Evolutionary conservation across 2,888 invertebrate genomes (phyloP), one percentile per base, ranked within the genome.

Genomic region (Trichogramma dendrolimi): DNA sequence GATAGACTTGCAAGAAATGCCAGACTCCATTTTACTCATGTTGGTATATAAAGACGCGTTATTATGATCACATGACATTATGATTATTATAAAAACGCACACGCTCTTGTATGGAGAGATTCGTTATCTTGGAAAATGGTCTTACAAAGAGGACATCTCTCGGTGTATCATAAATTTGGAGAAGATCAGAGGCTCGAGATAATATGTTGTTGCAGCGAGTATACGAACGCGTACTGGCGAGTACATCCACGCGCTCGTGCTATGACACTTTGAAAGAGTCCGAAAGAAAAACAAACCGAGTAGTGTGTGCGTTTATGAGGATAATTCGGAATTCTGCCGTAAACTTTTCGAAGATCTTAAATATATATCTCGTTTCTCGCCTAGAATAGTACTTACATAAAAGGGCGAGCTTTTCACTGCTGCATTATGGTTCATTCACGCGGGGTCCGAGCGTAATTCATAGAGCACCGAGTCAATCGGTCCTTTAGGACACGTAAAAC

Each of bases 121-220:
- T 75, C 71, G 76, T 78, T 78, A 78, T 78, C 77, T 72, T 27
- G 27, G 74, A 67, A 72, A 77, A 77, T 76, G 76, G 78, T 77
- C 79, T 78, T 75, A 77, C 78, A 78, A 78, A 78, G 78, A 77
- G 74, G 75, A 76, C 76, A 76, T 77, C 78, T 76, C 76, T 72
- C 62, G 73, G 74, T 70, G 72, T 73, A 73, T 68, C 70, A 76
- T 78, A 76, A 78, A 78, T 73, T 74, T 73, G 72, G 70, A 10
- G 27, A 49, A 48, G 52, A 60, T 47, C 39, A 49, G 42, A 48
- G 38, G 40, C 11, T 58, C 43, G 55, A 54, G 57, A 60, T 40
- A 27, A 27, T 27, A 27, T 27, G 1, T 27, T 27, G 27, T 27
- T 27, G 27, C 27, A 27, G 27, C 27, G 27, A 27, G 27, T 27